phyloP scores from a whole-genome alignment of 53 echinoderm and acorn worm genomes.

The Patiria pectinifera region DNA sequence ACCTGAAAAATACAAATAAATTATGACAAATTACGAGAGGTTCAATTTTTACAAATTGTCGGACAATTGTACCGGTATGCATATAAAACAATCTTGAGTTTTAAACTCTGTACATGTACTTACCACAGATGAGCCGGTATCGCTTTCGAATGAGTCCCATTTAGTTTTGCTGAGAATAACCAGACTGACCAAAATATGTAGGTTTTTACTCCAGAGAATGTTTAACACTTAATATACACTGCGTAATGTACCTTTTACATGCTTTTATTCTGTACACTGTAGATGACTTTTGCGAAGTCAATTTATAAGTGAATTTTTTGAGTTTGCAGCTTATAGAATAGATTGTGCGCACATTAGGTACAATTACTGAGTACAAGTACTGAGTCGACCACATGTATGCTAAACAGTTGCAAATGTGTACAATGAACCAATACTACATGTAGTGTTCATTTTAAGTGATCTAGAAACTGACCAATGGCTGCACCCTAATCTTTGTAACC shows the following conservation, averaged over 20 bases:
- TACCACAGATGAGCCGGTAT: slow-evolving; percentile 32
- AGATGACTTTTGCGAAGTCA: not conserved
- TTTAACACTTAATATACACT: not conserved
- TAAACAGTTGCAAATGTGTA: not conserved
- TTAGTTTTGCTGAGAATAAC: not conserved
- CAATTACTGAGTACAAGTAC: not conserved
- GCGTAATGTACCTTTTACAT: not conserved
- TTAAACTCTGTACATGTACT: not conserved
- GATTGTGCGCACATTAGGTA: not conserved
- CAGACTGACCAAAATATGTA: not conserved
- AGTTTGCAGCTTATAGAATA: not conserved
- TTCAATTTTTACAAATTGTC: too few species aligned
- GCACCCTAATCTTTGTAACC: slow-evolving; percentile 34
- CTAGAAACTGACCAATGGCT: slow-evolving; percentile 50
- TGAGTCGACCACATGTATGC: not conserved
- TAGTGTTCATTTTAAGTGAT: not conserved
- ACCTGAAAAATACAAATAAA: not conserved
- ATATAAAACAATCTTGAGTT: too few species aligned
- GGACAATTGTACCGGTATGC: too few species aligned
- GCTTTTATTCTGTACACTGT: too few species aligned
- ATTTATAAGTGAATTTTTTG: not conserved
- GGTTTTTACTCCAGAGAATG: not conserved
- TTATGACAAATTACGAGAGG: too few species aligned
- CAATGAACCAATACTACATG: not conserved
- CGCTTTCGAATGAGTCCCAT: slow-evolving; percentile 13